Conservation (phyloP, 2,888 invertebrate genomes). For the Lasioglossum morio region DNA sequence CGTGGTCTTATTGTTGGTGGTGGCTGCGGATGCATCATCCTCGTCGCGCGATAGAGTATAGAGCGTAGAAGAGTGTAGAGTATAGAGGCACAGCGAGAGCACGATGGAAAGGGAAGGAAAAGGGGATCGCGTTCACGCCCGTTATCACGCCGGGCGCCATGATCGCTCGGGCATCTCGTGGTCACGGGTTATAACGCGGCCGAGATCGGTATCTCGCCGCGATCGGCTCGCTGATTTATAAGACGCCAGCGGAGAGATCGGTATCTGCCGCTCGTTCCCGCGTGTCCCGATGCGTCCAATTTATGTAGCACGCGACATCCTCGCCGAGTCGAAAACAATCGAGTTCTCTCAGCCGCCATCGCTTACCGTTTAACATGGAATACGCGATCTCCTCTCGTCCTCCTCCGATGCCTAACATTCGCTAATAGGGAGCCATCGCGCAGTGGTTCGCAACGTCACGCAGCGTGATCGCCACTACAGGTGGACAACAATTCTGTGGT, state of each 20-base stretch:
- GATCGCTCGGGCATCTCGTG: slow-evolving; percentile 38
- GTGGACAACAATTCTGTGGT: not conserved
- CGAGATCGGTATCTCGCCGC: slow-evolving; percentile 58
- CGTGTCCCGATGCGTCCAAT: slow-evolving; percentile 73
- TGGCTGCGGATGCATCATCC: slow-evolving; percentile 25
- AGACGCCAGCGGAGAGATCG: slow-evolving; percentile 68
- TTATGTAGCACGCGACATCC: slow-evolving; percentile 78
- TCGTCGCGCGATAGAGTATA: slow-evolving; percentile 9
- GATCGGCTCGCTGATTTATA: slow-evolving; percentile 77
- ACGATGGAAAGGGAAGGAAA: slow-evolving; percentile 16
- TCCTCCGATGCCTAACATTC: slow-evolving; percentile 1
- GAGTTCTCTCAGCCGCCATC: slow-evolving; percentile 3
- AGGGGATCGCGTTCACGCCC: slow-evolving; percentile 42
- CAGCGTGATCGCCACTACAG: too few species aligned
- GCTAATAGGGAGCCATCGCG: slow-evolving; percentile 9
- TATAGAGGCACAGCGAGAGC: not conserved
- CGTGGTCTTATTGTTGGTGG: slow-evolving; percentile 52
- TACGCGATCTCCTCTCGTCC: not conserved
- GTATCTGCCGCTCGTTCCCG: slow-evolving; percentile 71
- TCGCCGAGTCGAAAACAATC: slow-evolving; percentile 57
- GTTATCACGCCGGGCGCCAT: slow-evolving; percentile 38
- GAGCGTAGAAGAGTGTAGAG: not conserved
- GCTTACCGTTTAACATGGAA: slow-evolving; percentile 9
- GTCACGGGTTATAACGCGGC: slow-evolving; percentile 46
- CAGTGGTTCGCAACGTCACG: not conserved